Evolutionary conservation across 2,888 invertebrate species (phyloP).

Genomic region (Nebria brevicollis): DNA sequence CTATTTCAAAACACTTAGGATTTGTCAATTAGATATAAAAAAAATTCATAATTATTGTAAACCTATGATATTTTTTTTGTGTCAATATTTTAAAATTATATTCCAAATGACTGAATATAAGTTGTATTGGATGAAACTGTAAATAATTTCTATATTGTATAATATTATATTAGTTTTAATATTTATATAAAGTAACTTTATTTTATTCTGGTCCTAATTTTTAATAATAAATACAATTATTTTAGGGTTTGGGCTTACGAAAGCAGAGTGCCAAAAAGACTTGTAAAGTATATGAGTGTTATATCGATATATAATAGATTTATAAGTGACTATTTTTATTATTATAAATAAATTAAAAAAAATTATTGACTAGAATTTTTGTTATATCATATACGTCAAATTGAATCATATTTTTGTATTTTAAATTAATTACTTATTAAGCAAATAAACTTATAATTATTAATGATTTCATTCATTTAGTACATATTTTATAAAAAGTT

Average conservation of each 20-base stretch:
- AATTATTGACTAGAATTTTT: conserved; percentile 37
- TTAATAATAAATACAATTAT: conserved; percentile 46
- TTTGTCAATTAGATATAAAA: conserved; percentile 28
- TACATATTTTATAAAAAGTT: not conserved
- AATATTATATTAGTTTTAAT: conserved; percentile 48
- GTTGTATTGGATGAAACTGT: conserved; percentile 42
- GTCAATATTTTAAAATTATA: conserved; percentile 19
- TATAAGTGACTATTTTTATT: conserved; percentile 32
- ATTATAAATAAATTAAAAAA: conserved; percentile 35
- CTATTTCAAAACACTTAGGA: conserved; percentile 22
- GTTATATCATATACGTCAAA: not conserved
- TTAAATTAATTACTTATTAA: conserved; percentile 16
- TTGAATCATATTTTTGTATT: conserved; percentile 2
- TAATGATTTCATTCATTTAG: not conserved
- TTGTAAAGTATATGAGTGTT: conserved; percentile 45
- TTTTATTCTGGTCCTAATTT: conserved; percentile 56
- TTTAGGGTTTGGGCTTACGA: conserved; percentile 49
- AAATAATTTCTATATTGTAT: conserved; percentile 45
- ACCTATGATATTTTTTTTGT: conserved; percentile 4
- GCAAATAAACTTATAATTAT: conserved; percentile 3
- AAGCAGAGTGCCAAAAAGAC: conserved; percentile 55
- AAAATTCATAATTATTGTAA: not conserved
- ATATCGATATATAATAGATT: conserved; percentile 26
- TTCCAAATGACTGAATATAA: conserved; percentile 43
- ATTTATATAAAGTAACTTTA: conserved; percentile 52